Evolutionary conservation across 2,113 vertebrate species (phyloP), one percentile per base, ranked within the genome.

Genomic region (Pseudorectes ferrugineus): DNA sequence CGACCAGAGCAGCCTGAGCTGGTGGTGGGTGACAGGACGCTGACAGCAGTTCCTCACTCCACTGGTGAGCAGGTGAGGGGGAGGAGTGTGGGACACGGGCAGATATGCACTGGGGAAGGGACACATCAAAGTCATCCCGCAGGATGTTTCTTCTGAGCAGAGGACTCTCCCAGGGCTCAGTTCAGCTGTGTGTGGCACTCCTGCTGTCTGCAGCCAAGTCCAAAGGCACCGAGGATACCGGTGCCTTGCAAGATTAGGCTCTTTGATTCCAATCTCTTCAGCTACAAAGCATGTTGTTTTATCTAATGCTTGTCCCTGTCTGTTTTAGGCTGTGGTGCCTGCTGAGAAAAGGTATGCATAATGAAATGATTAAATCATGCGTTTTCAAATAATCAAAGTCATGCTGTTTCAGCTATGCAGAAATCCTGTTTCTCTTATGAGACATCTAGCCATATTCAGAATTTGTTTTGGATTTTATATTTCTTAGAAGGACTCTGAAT

Each of bases 281-380:
- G 90, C 42, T 85, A 17, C 68, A 67, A 81, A 96, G 68, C 26
- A 33, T 51, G 71, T 85, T 95, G 94, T 91, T 95, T 97, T 68
- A 95, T 95, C 81, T 81, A 72, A 29, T 79, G 72, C 90, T 92
- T 93, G 71, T 88, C 77, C 93, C 90, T 89, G 35, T 95, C 93
- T 95, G 85, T 88, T 94, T 96, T 70, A 95, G 96, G 84, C 66
- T 76, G 77, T 42, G 67, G 51, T 2, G 22, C 90, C 94, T 96
- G 92, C 92, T 93, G 96, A 91, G 94, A 61, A 91, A 82, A 97
- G 95, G 94, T 96, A 92, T 94, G 95, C 92, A 72, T 92, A 95
- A 95, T 93, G 93, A 92, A 95, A 89, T 93, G 74, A 93, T 96
- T 97, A 96, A 97, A 96, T 96, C 96, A 96, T 59, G 88, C 62